phyloP scores from a whole-genome alignment of 2,888 invertebrate species.

The Cerastis leucographa region DNA sequence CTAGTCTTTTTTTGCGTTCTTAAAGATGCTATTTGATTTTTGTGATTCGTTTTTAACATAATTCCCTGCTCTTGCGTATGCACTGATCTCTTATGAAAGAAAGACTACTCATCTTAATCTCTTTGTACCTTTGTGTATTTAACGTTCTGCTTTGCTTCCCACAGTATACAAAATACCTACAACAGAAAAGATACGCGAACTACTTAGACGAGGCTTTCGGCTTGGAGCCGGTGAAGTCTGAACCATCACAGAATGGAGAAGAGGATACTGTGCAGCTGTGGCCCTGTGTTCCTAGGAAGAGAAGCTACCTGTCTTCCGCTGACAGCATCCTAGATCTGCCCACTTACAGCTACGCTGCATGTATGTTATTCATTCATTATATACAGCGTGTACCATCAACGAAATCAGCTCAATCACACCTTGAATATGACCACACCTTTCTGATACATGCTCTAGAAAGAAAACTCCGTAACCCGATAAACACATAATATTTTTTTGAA shows the following conservation, averaged over 20 bases:
- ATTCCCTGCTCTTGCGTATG: no score
- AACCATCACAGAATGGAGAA: slow-evolving; percentile 20
- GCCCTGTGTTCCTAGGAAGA: slow-evolving; percentile 84
- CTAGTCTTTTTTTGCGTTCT: no score
- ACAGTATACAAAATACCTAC: slow-evolving; percentile 77
- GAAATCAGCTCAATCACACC: no score
- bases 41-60: no score
- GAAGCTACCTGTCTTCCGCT: slow-evolving; percentile 77
- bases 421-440: no score
- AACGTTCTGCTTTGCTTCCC: background rate
- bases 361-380: slow-evolving; percentile 70
- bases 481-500: no score
- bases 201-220: slow-evolving; percentile 80
- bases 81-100: no score
- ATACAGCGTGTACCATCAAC: background rate
- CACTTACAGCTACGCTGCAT: slow-evolving; percentile 78
- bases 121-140: background rate
- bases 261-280: slow-evolving; percentile 72
- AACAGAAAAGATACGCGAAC: slow-evolving; percentile 77
- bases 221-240: slow-evolving; percentile 69
- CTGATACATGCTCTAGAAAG: no score
- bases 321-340: slow-evolving; percentile 86
- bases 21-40: no score
- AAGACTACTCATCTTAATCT: background rate
- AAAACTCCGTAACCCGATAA: no score